Evolutionary conservation across 1,140 invertebrate genomes (phyloP).

Genomic region (Drosophila nannoptera): DNA sequence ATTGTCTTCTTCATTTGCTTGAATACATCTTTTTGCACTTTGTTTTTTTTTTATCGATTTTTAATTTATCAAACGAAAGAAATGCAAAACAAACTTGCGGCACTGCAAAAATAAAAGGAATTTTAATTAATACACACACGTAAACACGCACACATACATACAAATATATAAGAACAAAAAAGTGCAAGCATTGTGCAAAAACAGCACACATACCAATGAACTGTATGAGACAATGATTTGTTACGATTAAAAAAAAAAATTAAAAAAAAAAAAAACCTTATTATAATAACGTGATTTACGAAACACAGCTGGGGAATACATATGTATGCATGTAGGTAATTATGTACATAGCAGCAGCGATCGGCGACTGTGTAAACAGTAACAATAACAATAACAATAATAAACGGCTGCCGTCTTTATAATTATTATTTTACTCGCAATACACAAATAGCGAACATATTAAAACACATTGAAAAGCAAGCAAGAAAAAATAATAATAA

Average conservation of each 20-base stretch:
- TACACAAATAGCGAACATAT: slow-evolving; percentile 12
- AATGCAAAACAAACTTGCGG: slow-evolving; percentile 42
- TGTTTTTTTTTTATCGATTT: neutral
- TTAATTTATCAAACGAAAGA: slow-evolving; percentile 40
- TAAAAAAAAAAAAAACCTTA: slow-evolving; percentile 9
- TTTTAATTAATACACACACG: slow-evolving; percentile 35
- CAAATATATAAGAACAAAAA: slow-evolving; percentile 6
- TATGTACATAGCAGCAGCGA: slow-evolving; percentile 5
- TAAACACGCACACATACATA: slow-evolving; percentile 1
- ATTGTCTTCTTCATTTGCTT: neutral
- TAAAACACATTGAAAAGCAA: neutral
- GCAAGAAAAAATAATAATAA: slow-evolving; percentile 8
- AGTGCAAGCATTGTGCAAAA: no score
- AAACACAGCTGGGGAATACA: slow-evolving; percentile 2
- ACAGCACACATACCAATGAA: neutral
- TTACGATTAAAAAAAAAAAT: slow-evolving; percentile 7
- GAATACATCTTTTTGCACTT: slow-evolving; percentile 1
- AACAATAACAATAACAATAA: slow-evolving; percentile 34
- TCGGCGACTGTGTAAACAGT: slow-evolving; percentile 3
- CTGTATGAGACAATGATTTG: slow-evolving; percentile 5
- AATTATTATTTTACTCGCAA: neutral
- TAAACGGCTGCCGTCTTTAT: slow-evolving; percentile 22
- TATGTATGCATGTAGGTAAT: slow-evolving; percentile 1
- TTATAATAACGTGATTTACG: neutral
- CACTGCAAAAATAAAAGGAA: slow-evolving; percentile 54